Base-by-base conservation (phyloP, 2,797 vertebrate species). In the Microhierax caerulescens region DNA sequence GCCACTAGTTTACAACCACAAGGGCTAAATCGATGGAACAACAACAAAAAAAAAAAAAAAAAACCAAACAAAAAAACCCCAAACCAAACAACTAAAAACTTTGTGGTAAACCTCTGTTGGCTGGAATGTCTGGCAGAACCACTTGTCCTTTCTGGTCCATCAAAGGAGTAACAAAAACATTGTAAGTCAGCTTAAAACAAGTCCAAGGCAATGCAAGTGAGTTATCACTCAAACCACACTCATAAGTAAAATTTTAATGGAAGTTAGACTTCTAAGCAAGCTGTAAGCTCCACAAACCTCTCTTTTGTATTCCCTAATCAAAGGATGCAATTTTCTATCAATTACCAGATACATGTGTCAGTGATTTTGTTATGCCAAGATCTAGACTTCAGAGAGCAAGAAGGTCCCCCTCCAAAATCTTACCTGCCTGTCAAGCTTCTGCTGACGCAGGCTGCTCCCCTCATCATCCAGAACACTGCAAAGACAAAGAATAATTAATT, bases 391-490 rank as follows among this genome's bases (percentile, higher is more conserved):
- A 74, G 30, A 79, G 43, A 84, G 18, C n/a, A 65, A 76, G 65
- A 23, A 91, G 23, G 21, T 47, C 5, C 15, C 70, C 6, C n/a
- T 92, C 60, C 79, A 88, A 88, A 88, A 75, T 95, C 98, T 98
- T 95, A 99, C 99, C 99, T 99, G 99, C 97, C 99, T 98, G 96
- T 99, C 99, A 95, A 99, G 99, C 97, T 99, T 99, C 98, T 99
- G 99, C 97, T 99, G 99, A 87, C 99, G 98, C 59, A 99, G 98
- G 98, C 98, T 99, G 97, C 98, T 99, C 95, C 99, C 98, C 90
- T 99, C 99, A 97, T 99, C 99, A 95, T 99, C 99, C 98, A 99
- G 98, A 98, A 99, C 99, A 98, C 99, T 99, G 98, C 68, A 95
- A 96, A 97, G 51, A 94, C 87, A 94, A 93, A 96, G 88, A 96